phyloP scores from a whole-genome alignment of 2,888 invertebrate genomes.

The Torymus texanus region DNA sequence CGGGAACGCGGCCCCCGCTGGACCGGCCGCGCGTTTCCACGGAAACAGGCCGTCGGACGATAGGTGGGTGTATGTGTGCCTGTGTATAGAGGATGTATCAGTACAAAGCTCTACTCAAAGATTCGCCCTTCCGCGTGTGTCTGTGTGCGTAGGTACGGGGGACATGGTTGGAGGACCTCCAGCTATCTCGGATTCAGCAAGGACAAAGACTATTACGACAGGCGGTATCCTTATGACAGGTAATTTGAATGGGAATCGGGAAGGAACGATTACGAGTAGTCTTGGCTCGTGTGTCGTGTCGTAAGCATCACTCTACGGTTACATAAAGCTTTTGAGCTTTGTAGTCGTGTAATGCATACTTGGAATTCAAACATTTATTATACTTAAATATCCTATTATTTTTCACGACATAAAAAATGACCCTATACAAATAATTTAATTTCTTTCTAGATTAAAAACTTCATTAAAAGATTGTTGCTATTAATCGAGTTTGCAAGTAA shows the following conservation, averaged over 20 bases:
- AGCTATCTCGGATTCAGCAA: conserved; percentile 52
- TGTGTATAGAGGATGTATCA: not conserved
- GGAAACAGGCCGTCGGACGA: conserved; percentile 54
- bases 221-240: conserved; percentile 54
- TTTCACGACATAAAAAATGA: too few species aligned
- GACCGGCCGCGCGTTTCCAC: conserved; percentile 52
- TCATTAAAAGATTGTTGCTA: too few species aligned
- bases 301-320: not conserved
- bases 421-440: too few species aligned
- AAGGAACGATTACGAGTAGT: not conserved
- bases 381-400: too few species aligned
- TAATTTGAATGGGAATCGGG: conserved; percentile 23
- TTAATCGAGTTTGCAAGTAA: too few species aligned
- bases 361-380: too few species aligned
- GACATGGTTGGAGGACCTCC: conserved; percentile 51
- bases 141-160: conserved; percentile 15
- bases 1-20: conserved; percentile 9
- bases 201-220: conserved; percentile 53
- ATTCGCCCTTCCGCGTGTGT: conserved; percentile 16
- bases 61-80: conserved; percentile 38
- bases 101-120: not conserved
- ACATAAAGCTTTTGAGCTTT: not conserved
- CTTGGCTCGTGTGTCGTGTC: too few species aligned
- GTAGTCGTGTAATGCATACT: too few species aligned
- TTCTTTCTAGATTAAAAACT: too few species aligned